Evolutionary conservation across 1,140 invertebrate species (phyloP).

Genomic region (Idris sp.): DNA sequence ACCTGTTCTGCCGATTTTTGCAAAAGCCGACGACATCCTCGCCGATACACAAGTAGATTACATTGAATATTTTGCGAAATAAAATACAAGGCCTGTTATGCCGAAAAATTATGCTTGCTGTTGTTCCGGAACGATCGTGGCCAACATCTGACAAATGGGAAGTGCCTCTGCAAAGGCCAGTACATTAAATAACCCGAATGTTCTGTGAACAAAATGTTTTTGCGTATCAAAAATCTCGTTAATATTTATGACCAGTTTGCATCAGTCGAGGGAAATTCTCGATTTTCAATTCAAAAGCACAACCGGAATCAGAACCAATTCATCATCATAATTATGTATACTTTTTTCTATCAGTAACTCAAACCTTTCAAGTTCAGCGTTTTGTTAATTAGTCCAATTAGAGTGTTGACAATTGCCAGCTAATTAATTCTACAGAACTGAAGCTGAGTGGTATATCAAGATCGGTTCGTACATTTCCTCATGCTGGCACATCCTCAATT

Average conservation of each 20-base stretch:
- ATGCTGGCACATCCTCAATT: slow-evolving; percentile 14
- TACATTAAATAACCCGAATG: slow-evolving; percentile 49
- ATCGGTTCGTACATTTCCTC: slow-evolving; percentile 31
- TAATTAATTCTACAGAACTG: slow-evolving; percentile 70
- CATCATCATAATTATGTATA: slow-evolving; percentile 46
- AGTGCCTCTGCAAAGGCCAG: slow-evolving; percentile 13
- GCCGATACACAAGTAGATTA: slow-evolving; percentile 52
- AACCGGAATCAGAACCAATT: slow-evolving; percentile 21
- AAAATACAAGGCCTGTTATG: slow-evolving; percentile 39
- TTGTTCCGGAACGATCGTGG: slow-evolving; percentile 36
- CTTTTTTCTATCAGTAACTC: too few relatives aligned
- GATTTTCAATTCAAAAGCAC: slow-evolving; percentile 29
- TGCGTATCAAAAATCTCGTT: slow-evolving; percentile 47
- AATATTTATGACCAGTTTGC: slow-evolving; percentile 55
- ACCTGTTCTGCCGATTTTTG: slow-evolving; percentile 65
- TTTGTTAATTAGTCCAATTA: slow-evolving; percentile 74
- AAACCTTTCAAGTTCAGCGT: too few relatives aligned
- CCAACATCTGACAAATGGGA: slow-evolving; percentile 55
- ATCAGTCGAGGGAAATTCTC: slow-evolving; percentile 4
- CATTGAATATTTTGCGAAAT: slow-evolving; percentile 40
- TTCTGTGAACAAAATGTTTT: slow-evolving; percentile 53
- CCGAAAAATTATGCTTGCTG: slow-evolving; percentile 50
- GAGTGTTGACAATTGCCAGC: slow-evolving; percentile 69
- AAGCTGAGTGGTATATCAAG: slow-evolving; percentile 24
- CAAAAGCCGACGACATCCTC: slow-evolving; percentile 47